Percentiles rank a stretch among this genome's conserved stretches.
phyloP scores from a whole-genome alignment of 1,140 invertebrate genomes.

The Schlechtendalia chinensis region DNA sequence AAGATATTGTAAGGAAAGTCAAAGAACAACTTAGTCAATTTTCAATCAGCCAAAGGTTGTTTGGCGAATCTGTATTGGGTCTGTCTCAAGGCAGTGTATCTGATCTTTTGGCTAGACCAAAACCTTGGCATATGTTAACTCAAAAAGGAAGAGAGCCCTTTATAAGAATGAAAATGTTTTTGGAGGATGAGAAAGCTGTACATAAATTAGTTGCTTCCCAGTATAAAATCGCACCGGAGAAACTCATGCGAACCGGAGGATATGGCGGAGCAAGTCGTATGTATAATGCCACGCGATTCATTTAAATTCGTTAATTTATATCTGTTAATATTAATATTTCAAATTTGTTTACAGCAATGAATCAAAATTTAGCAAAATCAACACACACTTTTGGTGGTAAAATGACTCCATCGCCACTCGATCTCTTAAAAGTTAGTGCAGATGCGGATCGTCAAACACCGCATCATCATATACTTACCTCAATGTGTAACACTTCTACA shows the following conservation, averaged over 20 bases:
- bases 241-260: conserved; percentile 89
- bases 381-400: conserved; percentile 50
- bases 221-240: conserved; percentile 96
- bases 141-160: conserved; percentile 91
- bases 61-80: conserved; percentile 95
- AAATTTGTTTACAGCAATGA: conserved; percentile 30
- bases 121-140: conserved; percentile 96
- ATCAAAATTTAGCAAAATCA: conserved; percentile 50
- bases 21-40: conserved; percentile 98
- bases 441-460: conserved; percentile 46
- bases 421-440: conserved; percentile 45
- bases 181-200: conserved; percentile 95
- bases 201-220: conserved; percentile 94
- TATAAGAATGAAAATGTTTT: conserved; percentile 97
- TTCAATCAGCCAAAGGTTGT: conserved; percentile 96
- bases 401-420: conserved; percentile 47
- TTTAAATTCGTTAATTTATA: not conserved
- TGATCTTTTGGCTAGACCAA: conserved; percentile 88
- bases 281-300: conserved; percentile 54
- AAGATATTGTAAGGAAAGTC: conserved; percentile 95
- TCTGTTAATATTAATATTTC: not conserved
- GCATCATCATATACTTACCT: conserved; percentile 48
- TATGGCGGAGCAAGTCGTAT: conserved; percentile 81
- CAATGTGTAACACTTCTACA: conserved; percentile 53
- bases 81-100: conserved; percentile 94